phyloP scores from a whole-genome alignment of 2,113 vertebrate genomes.

The Toxotes jaculatrix region DNA sequence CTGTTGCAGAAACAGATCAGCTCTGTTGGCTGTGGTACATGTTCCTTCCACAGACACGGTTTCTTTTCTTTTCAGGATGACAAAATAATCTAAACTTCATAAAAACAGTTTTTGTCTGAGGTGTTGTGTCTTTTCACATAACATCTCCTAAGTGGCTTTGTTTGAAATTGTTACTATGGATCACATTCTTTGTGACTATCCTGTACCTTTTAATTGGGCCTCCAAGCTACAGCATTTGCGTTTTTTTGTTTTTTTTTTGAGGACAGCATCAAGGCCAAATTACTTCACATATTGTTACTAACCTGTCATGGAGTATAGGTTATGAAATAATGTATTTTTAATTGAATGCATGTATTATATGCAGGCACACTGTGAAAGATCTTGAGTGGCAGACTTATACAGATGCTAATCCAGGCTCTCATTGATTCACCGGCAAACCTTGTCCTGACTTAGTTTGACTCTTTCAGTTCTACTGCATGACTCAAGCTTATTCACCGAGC shows the following conservation, averaged over 20 bases:
- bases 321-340: conserved; percentile 4
- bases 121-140: neutral
- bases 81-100: neutral
- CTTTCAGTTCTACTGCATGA: neutral
- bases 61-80: neutral
- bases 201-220: neutral
- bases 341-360: conserved; percentile 3
- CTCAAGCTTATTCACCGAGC: conserved; percentile 4
- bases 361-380: conserved; percentile 6
- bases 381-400: conserved; percentile 10
- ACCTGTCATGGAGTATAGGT: neutral
- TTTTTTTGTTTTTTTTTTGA: conserved; percentile 16
- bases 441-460: neutral
- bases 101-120: neutral
- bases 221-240: conserved; percentile 2
- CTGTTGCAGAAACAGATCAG: neutral
- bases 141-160: neutral
- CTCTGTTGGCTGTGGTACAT: neutral
- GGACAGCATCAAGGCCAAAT: conserved; percentile 13
- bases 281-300: neutral
- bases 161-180: neutral
- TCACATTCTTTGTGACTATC: neutral
- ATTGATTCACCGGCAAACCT: conserved; percentile 12
- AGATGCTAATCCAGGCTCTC: conserved; percentile 8
- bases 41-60: neutral